Evolutionary conservation across 35 echinoderm and acorn worm genomes (phyloP).

Genomic region (Ptychodera flava): DNA sequence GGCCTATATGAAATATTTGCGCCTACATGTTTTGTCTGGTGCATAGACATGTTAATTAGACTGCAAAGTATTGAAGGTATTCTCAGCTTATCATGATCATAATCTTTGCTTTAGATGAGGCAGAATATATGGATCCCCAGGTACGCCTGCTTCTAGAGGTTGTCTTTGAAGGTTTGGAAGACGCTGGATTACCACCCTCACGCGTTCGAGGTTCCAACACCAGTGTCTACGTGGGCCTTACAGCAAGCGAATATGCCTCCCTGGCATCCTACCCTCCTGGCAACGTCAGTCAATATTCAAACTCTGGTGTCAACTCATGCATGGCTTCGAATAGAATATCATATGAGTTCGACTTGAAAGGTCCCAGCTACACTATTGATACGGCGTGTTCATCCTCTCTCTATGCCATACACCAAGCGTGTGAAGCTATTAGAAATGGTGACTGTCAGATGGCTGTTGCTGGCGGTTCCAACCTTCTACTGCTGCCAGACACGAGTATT

Average conservation of each 20-base stretch:
- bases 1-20: too few relatives aligned
- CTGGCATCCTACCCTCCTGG: background rate
- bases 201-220: conserved; percentile 33
- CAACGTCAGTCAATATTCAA: conserved; percentile 33
- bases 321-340: conserved; percentile 35
- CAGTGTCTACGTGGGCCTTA: conserved; percentile 42
- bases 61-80: too few relatives aligned
- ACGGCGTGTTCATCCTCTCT: conserved; percentile 58
- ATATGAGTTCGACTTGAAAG: conserved; percentile 32
- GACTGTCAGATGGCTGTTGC: conserved; percentile 74
- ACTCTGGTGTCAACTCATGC: conserved; percentile 38
- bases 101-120: conserved; percentile 26
- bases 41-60: too few relatives aligned
- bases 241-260: conserved; percentile 13
- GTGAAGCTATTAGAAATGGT: conserved; percentile 26
- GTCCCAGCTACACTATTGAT: conserved; percentile 36
- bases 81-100: too few relatives aligned
- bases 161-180: conserved; percentile 33
- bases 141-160: conserved; percentile 46
- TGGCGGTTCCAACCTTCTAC: conserved; percentile 76
- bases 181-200: conserved; percentile 37
- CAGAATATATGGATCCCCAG: conserved; percentile 42
- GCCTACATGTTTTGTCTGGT: too few relatives aligned
- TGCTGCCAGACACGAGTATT: conserved; percentile 54
- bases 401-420: conserved; percentile 35